These are phyloP conservation scores for Sminthurides aquaticus DNA, from an alignment of 2,888 invertebrate species.

Conservation along the genomic window DNA sequence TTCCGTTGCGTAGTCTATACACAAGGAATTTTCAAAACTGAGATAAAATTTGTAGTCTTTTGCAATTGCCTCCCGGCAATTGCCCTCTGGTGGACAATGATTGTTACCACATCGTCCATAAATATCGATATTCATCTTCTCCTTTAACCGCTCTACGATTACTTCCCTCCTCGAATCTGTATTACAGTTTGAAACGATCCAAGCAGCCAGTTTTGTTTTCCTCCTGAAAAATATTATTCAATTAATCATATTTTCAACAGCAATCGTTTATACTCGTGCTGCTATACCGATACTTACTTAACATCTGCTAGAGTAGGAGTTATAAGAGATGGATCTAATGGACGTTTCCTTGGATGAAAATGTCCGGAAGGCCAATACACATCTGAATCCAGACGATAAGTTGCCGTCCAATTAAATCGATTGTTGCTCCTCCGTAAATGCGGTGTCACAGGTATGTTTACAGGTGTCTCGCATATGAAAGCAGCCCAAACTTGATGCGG, in stretches of 20 bases:
- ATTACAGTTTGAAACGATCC: neutral
- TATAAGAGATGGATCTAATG: neutral
- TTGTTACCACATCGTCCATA: neutral
- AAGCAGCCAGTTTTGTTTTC: neutral
- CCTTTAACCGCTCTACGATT: neutral
- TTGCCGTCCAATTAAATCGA: neutral
- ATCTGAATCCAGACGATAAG: neutral
- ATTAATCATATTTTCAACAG: too few relatives aligned
- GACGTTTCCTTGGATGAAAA: neutral
- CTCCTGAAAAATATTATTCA: neutral
- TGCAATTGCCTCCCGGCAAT: neutral
- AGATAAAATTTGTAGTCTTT: constrained; percentile 18
- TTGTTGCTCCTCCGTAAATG: neutral
- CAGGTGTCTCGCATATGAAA: neutral
- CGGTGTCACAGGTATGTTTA: neutral
- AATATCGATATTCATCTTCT: neutral
- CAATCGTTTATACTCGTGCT: too few relatives aligned
- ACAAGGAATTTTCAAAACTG: constrained; percentile 15
- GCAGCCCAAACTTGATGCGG: neutral
- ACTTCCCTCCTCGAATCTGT: neutral
- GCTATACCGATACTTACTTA: too few relatives aligned
- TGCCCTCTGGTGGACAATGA: neutral
- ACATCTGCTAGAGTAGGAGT: neutral
- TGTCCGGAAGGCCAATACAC: neutral
- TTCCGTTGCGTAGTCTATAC: constrained; percentile 13